These are phyloP conservation scores for Perca fluviatilis DNA, from an alignment of 2,113 vertebrate species.

Conservation along the genomic window DNA sequence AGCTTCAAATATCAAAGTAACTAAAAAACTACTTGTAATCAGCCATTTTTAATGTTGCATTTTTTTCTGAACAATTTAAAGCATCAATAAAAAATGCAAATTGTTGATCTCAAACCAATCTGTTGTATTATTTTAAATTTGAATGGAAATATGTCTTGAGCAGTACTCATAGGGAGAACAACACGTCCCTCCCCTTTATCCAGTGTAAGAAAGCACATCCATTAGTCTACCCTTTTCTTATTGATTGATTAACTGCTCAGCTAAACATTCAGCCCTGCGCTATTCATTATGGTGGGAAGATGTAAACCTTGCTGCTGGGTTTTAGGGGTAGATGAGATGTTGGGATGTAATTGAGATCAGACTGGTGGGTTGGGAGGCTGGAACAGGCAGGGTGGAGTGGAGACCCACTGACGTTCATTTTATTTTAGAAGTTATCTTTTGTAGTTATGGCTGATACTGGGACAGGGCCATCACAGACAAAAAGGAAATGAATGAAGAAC, in stretches of 20 bases:
- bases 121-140: not conserved
- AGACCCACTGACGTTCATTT: constrained; percentile 30
- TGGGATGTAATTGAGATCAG: constrained; percentile 76
- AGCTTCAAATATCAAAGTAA: constrained; percentile 10
- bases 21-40: not conserved
- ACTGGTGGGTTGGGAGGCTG: constrained; percentile 69
- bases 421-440: too few relatives aligned
- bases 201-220: constrained; percentile 76
- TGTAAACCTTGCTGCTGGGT: constrained; percentile 68
- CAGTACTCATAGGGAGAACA: constrained; percentile 32
- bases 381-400: constrained; percentile 51
- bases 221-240: constrained; percentile 78
- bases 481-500: too few relatives aligned
- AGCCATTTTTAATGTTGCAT: constrained; percentile 18
- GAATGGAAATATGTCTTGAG: constrained; percentile 43
- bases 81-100: constrained; percentile 8
- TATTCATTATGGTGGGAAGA: constrained; percentile 79
- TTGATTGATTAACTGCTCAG: constrained; percentile 82
- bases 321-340: constrained; percentile 72
- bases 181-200: constrained; percentile 56
- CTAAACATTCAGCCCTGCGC: constrained; percentile 72
- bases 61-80: constrained; percentile 12
- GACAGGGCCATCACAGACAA: too few relatives aligned
- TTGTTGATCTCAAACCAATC: not conserved
- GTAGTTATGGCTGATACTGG: too few relatives aligned